phyloP scores from a whole-genome alignment of 2,113 vertebrate species.

The Myiopsitta monachus region DNA sequence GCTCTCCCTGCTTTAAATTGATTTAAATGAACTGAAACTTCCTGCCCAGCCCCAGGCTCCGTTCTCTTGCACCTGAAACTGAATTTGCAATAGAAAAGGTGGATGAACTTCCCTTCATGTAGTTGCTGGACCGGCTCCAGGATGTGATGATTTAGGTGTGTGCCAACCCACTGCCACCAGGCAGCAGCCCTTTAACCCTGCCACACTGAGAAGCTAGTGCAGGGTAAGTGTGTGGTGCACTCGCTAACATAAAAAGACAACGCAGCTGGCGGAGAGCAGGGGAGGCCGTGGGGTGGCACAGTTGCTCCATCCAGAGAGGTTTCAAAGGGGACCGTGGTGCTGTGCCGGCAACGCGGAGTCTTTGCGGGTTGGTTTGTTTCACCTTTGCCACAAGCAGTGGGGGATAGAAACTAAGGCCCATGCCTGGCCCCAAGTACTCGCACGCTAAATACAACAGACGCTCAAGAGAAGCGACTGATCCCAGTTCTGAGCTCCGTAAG shows the following conservation, averaged over 20 bases:
- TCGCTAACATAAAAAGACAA: rapidly evolving
- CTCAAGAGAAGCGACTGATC: neutral
- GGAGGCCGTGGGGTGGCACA: neutral
- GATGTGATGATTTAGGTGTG: neutral
- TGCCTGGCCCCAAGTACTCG: neutral
- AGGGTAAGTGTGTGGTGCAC: rapidly evolving
- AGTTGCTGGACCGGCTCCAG: neutral
- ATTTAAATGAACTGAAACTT: too few relatives aligned
- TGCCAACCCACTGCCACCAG: neutral
- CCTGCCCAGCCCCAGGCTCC: neutral
- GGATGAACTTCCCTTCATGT: neutral
- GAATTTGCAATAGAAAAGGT: neutral
- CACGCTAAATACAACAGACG: neutral
- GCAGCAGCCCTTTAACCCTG: neutral
- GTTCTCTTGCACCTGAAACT: neutral
- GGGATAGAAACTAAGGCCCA: rapidly evolving
- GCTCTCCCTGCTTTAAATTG: neutral
- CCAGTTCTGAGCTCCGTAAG: neutral
- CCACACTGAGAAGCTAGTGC: rapidly evolving
- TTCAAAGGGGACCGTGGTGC: rapidly evolving
- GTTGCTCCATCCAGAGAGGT: neutral
- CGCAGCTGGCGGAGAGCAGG: rapidly evolving
- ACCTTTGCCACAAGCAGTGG: neutral
- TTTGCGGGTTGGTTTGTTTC: neutral
- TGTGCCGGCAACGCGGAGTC: rapidly evolving